phyloP scores from a whole-genome alignment of 2,888 invertebrate genomes.

The Sarcophaga variegata region DNA sequence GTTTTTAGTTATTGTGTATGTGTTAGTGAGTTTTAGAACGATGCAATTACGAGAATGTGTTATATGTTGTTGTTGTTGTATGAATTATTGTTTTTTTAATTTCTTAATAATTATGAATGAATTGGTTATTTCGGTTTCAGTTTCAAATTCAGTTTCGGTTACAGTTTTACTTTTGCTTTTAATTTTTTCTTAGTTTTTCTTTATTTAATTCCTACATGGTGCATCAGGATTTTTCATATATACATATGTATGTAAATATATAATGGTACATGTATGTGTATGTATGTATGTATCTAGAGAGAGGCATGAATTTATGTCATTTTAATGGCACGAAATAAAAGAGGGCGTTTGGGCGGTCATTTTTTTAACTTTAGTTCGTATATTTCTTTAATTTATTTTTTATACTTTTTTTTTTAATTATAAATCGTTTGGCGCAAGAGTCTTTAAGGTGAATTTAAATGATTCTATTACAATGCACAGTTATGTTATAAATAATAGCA shows the following conservation, averaged over 20 bases:
- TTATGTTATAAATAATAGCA: too few species aligned
- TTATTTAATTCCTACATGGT: constrained; percentile 56
- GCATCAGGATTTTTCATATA: constrained; percentile 55
- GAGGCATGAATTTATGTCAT: constrained; percentile 7
- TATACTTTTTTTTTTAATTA: background rate
- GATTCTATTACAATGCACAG: background rate
- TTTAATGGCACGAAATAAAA: constrained; percentile 20
- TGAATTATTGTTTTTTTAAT: background rate
- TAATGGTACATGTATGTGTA: constrained; percentile 4
- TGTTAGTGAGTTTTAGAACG: constrained; percentile 5
- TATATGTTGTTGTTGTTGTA: too few species aligned
- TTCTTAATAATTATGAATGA: background rate
- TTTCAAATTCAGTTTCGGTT: background rate
- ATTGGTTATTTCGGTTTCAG: constrained; percentile 8
- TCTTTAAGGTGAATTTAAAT: constrained; percentile 32
- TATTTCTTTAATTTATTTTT: background rate
- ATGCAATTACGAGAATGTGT: constrained; percentile 23
- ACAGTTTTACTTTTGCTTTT: constrained; percentile 14
- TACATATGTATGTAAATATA: background rate
- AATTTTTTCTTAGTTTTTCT: background rate
- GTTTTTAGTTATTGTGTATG: too few species aligned
- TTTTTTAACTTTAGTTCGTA: background rate
- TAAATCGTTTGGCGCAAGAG: constrained; percentile 14
- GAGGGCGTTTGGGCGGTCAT: constrained; percentile 16
- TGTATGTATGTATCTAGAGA: background rate